phyloP scores from a whole-genome alignment of 2,113 vertebrate species.

The Cyphomyrus plagiostoma region DNA sequence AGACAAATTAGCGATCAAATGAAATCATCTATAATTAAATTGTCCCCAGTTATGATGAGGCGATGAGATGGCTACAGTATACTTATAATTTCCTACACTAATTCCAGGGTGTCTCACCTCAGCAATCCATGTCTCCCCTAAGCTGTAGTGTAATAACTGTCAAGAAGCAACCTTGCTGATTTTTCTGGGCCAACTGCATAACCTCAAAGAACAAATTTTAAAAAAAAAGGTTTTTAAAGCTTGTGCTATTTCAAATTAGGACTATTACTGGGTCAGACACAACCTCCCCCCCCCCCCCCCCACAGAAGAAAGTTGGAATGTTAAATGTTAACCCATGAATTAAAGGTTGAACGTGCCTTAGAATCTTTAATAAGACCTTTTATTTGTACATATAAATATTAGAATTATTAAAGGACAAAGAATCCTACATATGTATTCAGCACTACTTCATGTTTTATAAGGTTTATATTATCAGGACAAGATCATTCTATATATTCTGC shows the following conservation, averaged over 20 bases:
- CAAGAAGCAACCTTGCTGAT: conserved; percentile 25
- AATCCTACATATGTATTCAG: not conserved
- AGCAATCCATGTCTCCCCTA: conserved; percentile 48
- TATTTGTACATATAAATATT: not conserved
- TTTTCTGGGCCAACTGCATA: conserved; percentile 37
- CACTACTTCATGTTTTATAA: not conserved
- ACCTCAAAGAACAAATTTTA: conserved; percentile 9
- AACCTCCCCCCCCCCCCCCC: too few relatives aligned
- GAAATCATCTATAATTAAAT: conserved; percentile 67
- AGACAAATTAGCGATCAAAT: conserved; percentile 60
- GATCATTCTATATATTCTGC: not conserved
- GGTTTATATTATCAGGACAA: not conserved
- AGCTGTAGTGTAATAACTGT: conserved; percentile 51
- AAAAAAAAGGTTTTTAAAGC: not conserved
- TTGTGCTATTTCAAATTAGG: conserved; percentile 36
- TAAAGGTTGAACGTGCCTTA: not conserved
- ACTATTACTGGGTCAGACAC: conserved; percentile 8
- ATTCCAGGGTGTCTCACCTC: conserved; percentile 57
- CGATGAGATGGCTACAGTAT: conserved; percentile 42
- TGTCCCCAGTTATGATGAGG: conserved; percentile 53
- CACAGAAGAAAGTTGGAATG: not conserved
- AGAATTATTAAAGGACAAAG: not conserved
- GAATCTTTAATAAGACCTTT: not conserved
- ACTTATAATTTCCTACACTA: conserved; percentile 61
- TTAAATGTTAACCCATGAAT: not conserved